phyloP scores from a whole-genome alignment of 2,888 invertebrate genomes.

The Rhyacophila evoluta region DNA sequence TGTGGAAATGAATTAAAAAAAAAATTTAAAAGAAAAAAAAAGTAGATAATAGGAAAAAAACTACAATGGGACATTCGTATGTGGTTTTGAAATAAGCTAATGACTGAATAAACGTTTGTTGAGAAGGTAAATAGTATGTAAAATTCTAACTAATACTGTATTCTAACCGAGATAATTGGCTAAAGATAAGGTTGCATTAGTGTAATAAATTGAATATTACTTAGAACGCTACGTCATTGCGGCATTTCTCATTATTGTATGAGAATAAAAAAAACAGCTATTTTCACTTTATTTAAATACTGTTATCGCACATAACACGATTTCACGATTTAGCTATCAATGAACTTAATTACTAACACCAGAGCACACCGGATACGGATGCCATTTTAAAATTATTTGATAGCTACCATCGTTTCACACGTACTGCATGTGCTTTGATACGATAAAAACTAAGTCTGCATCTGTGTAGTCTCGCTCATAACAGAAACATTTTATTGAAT shows the following conservation, averaged over 20 bases:
- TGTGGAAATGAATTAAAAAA: no score
- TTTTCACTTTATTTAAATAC: constrained; percentile 1
- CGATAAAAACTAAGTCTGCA: no score
- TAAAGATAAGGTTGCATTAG: not conserved
- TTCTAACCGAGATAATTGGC: not conserved
- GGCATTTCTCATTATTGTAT: not conserved
- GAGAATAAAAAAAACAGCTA: not conserved
- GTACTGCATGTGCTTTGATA: no score
- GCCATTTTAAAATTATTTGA: not conserved
- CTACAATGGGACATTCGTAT: no score
- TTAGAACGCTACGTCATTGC: not conserved
- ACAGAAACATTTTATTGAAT: no score
- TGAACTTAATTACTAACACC: not conserved
- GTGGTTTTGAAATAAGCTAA: no score
- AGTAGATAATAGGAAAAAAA: no score
- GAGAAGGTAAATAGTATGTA: not conserved
- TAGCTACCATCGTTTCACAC: no score
- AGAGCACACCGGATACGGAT: not conserved
- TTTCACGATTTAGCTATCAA: not conserved
- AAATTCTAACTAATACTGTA: not conserved
- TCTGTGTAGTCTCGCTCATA: no score
- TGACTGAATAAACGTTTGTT: not conserved
- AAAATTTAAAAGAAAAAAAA: no score
- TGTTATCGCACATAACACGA: not conserved
- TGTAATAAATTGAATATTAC: not conserved